Evolutionary conservation across 2,888 invertebrate species (phyloP), one percentile per base, ranked within the genome.

Genomic region (Lymantria dispar): DNA sequence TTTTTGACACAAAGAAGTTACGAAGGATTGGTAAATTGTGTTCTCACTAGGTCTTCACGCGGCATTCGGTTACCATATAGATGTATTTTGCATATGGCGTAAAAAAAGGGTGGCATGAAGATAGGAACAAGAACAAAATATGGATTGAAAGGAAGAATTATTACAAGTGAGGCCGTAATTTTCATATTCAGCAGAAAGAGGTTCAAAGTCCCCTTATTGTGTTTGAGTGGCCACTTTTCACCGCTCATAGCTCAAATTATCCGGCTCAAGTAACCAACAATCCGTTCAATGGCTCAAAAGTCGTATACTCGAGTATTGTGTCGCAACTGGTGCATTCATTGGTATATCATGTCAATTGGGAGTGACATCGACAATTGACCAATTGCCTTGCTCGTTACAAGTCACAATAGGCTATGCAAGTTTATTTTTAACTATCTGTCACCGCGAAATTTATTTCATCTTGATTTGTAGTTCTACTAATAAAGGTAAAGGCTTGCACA

Each of bases 341-440:
- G 45, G 44, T 46, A 41, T 13, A 53, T 46, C 45, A 45, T 48
- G 42, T 40, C 52, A 52, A 48, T 52, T 52, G 48, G 36, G 1
- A 40, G 40, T 8, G 40, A 40, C 33, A 40, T 33, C 40, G 48
- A 43, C 80, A 83, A 86, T 86, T 84, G 82, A 68, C 61, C 80
- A 80, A 83, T 81, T 80, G 70, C 42, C 48, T 56, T 45, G 46
- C 54, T 52, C 50, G 45, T 33, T 33, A 10, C 8, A 10, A 33
- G 10, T 10, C 9, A 33, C 8, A 33, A 33, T 33, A 33, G 33
- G 33, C 33, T 5, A 3, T 33, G 33, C 33, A 33, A 8, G 33
- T 10, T 33, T 33, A 33, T 33, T 10, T 33, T 33, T 33, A 22
- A 22, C 22, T 22, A 22, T 22, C 5, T 22, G 22, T 22, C 22